phyloP scores from a whole-genome alignment of 2,797 vertebrate genomes.

The Ceryle rudis region DNA sequence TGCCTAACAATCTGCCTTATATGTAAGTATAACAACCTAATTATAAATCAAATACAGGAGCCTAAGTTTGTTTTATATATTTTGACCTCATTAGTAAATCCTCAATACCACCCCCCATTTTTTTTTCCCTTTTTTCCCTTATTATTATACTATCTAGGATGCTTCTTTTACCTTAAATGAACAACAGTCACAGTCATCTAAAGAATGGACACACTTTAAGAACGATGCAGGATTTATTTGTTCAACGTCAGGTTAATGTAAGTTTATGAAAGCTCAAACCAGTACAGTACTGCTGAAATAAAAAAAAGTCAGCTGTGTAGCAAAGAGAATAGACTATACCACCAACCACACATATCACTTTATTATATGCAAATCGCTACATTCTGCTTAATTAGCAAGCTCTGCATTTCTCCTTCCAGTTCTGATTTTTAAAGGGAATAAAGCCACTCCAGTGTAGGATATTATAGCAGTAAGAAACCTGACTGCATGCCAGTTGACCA shows the following conservation, averaged over 20 bases:
- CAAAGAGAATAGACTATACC: not conserved
- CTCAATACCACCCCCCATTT: not conserved
- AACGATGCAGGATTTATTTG: not conserved
- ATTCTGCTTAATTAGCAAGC: not conserved
- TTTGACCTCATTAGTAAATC: not conserved
- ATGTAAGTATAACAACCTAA: not conserved
- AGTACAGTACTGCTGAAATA: not conserved
- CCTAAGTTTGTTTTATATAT: not conserved
- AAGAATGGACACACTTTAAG: not conserved
- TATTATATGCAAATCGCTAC: not conserved
- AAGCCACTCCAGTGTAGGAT: not conserved
- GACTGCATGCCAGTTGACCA: not conserved
- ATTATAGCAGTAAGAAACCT: not conserved
- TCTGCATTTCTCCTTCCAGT: not conserved
- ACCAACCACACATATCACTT: not conserved
- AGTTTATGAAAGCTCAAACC: not conserved
- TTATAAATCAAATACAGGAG: not conserved
- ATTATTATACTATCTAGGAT: not conserved
- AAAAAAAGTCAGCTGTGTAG: not conserved
- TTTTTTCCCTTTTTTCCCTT: not conserved
- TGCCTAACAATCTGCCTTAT: not conserved
- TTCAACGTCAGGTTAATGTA: not conserved
- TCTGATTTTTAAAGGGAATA: conserved; percentile 2
- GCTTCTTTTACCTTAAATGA: not conserved
- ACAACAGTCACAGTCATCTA: not conserved